Base-by-base conservation (phyloP, 2,888 invertebrate genomes). In the Conomelus anceps region DNA sequence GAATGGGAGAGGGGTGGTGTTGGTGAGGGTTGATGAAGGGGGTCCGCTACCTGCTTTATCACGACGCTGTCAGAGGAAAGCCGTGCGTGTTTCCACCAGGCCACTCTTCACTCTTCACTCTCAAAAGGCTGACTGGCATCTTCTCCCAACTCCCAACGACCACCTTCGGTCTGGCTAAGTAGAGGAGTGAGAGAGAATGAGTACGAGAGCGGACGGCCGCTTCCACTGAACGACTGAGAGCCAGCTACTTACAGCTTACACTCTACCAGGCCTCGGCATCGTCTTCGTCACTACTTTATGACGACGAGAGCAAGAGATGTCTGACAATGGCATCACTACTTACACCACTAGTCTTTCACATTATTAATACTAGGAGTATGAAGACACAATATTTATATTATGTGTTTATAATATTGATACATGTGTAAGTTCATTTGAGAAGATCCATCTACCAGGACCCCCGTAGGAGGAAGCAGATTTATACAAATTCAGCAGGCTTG, bases 91-190 rank as follows among this genome's bases (percentile, higher is more conserved):
- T 86, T 86, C 24, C 86, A 23, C 86, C 22, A n/a, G 63, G 63
- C 63, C 63, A 63, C 63, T 63, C 63, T 24, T 22, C 86, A 22
- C 86, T 86, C 86, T 86, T 23, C 24, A 86, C 26, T 24, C 86
- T 86, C 24, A 86, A 86, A 86, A 86, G 86, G 86, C 86, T 86
- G 86, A 86, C 86, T 86, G 63, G 63, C 63, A 63, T 63, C 63
- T 63, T 63, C 63, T 63, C n/a, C n/a, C 63, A n/a, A 63, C 63
- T 63, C n/a, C n/a, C 63, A n/a, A 63, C 63, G 63, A 63, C 63
- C 63, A 63, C 63, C 63, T 63, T 13, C 63, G 41, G 41, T 41
- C 41, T 41, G 41, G 41, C n/a, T n/a, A n/a, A n/a, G n/a, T n/a
- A n/a, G n/a, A n/a, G n/a, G n/a, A n/a, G n/a, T n/a, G n/a, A n/a